phyloP scores from a whole-genome alignment of 1,140 invertebrate genomes.

The Tetraneura akinire region DNA sequence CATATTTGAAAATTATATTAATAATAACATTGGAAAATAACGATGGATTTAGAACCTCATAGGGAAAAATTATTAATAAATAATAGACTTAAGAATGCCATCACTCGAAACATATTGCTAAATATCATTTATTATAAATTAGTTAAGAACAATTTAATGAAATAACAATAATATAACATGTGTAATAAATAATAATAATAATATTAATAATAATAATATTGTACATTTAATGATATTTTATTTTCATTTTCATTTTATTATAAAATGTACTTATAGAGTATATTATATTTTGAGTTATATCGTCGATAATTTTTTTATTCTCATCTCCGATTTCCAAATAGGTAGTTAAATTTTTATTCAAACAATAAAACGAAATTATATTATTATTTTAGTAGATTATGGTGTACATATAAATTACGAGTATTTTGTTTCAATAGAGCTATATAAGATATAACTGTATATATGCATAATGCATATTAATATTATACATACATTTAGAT shows the following conservation, averaged over 20 bases:
- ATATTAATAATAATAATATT: neutral
- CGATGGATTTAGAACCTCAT: no score
- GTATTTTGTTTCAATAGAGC: neutral
- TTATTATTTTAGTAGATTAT: constrained; percentile 6
- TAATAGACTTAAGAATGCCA: no score
- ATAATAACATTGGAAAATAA: no score
- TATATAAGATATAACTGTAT: neutral
- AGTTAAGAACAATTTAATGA: no score
- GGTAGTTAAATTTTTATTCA: neutral
- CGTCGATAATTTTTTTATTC: neutral
- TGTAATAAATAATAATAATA: neutral
- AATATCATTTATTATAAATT: no score
- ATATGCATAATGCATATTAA: constrained; percentile 5
- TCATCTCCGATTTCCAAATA: neutral
- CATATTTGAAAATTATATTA: no score
- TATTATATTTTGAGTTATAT: constrained; percentile 13
- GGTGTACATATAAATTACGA: neutral
- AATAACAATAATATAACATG: neutral
- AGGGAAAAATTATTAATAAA: no score
- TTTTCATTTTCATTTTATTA: constrained; percentile 18
- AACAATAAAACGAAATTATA: neutral
- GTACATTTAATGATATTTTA: constrained; percentile 9
- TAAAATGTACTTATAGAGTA: no score
- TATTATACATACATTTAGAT: neutral
- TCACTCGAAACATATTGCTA: no score